Base-by-base conservation (phyloP, 2,888 invertebrate species). In the Drosophila demipolita region DNA sequence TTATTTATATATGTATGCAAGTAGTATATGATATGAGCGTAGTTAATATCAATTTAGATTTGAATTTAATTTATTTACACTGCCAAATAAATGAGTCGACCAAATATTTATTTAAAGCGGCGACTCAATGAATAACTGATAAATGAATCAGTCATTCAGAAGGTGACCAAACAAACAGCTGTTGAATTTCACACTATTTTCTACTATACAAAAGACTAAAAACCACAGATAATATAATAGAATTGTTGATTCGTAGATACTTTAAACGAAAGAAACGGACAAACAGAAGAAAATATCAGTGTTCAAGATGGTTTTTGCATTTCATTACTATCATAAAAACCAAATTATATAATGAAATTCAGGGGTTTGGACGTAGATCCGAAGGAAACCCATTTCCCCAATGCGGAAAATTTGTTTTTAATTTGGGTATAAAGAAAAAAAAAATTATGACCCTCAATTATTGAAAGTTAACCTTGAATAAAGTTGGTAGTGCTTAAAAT, bases 41-140 rank as follows among this genome's bases (percentile, higher is more conserved):
- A 77, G 66, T 72, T 81, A 59, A 86, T 87, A 89, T 87, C 85
- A 85, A 87, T 85, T 85, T 82, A 77, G 89, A 89, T 85, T 89
- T 87, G 82, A 89, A 87, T 85, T 85, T 87, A 89, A 85, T 85
- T 85, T 85, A 85, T 85, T 85, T 85, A 85, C 87, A 75, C 73
- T 83, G 87, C 62, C 70, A 67, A 75, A 80, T 73, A 68, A 66
- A 71, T 57, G 55, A 66, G 74, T 49, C 61, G 78, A 57, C 29
- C 49, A 69, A 69, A 73, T 75, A 81, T 73, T 76, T 81, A 81
- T 75, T 83, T 67, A 71, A 66, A 73, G 71, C 73, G 66, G 77
- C 72, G 62, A 87, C 71, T 84, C 89, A 84, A 63, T 83, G 64
- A 75, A 83, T 75, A 70, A 59, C 61, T 63, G 66, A 66, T 1